Evolutionary conservation across 2,797 vertebrate species (phyloP), one percentile per base, ranked within the genome.

Genomic region (Gymnothorax reevesii): DNA sequence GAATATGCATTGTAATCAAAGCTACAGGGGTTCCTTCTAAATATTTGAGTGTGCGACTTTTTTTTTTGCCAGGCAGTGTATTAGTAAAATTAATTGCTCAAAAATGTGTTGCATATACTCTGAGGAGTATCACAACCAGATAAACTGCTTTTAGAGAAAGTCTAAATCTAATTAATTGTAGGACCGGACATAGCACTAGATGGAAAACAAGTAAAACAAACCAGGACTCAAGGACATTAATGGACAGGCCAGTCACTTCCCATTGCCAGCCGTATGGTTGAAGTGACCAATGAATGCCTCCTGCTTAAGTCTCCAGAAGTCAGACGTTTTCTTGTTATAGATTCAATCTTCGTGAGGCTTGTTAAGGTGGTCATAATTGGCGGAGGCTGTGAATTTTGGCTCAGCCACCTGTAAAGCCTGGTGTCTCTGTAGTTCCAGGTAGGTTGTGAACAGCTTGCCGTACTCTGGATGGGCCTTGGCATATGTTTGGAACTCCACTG

Each of bases 281-380:
- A 27, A 27, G 27, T 17, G 73, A 42, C 42, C 27, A 33, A 49
- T 20, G 49, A 1, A 10, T 54, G 52, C 8, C 4, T 9, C 20
- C 6, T 13, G n/a, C 10, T 54, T 79, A 17, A 79, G 77, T 55
- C 52, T 80, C 9, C n/a, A 17, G 73, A 9, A 80, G 20, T 79
- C 75, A 99, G 92, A 99, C 98, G 4, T 97, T 98, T 99, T 99
- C 93, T 99, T 99, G 94, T 98, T 98, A 12, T 97, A 98, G 86
- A 90, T 91, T 88, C 92, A 93, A 80, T 96, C 95, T 73, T 97
- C 97, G 84, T 93, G 93, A 10, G 84, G 88, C 64, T 91, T 90
- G 5, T 86, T 93, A n/a, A 91, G 93, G 79, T 79, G 57, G 82
- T 86, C 84, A 60, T 90, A 92, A 88, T 93, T 92, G 87, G 91